Percentiles rank a stretch among this genome's conserved stretches.
These are phyloP conservation scores for Atractosteus spatula DNA, from an alignment of 2,113 vertebrate genomes.

Conservation along the genomic window DNA sequence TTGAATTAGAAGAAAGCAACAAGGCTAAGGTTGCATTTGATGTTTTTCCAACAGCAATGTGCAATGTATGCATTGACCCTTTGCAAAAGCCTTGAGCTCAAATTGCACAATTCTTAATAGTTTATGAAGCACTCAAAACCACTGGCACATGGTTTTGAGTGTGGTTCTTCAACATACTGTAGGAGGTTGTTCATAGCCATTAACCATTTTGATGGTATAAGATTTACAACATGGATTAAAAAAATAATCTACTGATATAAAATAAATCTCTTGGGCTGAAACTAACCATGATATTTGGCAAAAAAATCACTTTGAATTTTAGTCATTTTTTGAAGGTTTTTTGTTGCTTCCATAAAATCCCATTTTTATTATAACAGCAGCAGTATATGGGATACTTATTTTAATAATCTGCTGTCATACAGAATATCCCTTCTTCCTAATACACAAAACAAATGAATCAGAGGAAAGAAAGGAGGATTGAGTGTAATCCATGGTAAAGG, in stretches of 20 bases:
- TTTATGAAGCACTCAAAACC: no score
- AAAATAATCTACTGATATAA: no score
- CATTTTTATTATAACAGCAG: background rate
- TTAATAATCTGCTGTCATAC: conserved; percentile 11
- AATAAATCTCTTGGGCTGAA: conserved; percentile 13
- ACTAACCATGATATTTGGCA: background rate
- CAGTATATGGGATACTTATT: background rate
- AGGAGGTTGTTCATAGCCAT: no score
- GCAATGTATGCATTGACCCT: no score
- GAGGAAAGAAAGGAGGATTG: background rate
- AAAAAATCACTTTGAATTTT: conserved; percentile 18
- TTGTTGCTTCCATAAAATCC: conserved; percentile 12
- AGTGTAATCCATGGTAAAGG: background rate
- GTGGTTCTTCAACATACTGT: no score
- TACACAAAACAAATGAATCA: conserved; percentile 2
- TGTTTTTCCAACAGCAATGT: no score
- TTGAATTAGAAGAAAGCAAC: conserved; percentile 4
- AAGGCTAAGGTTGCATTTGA: background rate
- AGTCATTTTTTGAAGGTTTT: conserved; percentile 10
- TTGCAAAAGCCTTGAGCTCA: no score
- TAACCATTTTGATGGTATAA: no score
- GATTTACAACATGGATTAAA: no score
- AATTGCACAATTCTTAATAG: no score
- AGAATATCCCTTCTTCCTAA: background rate
- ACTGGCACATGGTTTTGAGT: no score